Base-by-base conservation (phyloP, 2,797 vertebrate species). In the Zenarchopterus dispar region DNA sequence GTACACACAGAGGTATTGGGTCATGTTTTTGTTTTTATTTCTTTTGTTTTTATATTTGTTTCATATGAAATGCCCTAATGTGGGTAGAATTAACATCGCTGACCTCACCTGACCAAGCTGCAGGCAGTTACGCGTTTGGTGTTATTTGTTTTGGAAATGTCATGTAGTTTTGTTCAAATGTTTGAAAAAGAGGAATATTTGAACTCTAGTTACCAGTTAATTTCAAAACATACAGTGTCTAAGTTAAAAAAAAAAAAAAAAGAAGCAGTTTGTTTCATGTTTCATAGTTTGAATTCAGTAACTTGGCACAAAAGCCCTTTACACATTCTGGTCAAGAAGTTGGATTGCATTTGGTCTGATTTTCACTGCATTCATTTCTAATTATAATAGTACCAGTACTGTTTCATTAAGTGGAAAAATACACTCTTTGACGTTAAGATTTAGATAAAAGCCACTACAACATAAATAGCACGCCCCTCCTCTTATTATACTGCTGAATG, bases 41-140 rank as follows among this genome's bases (percentile, higher is more conserved):
- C 7, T 45, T 18, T 19, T 3, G 19, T 45, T 19, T 45, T 18
- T 45, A 17, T 17, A 17, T 43, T 16, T 43, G 4, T 28, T 28
- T 44, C 69, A 79, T 75, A 81, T 86, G 69, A 61, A 67, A 70
- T 62, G 52, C 58, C 56, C 60, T 81, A 36, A 49, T 66, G 42
- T 21, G 23, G 54, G 42, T 33, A 63, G 42, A 61, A 22, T 21
- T 21, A n/a, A 56, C 18, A 2, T 6, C 47, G 19, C 47, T 43
- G n/a, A 56, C 68, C 28, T 11, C 21, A 53, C 42, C 21, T 60
- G 13, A 55, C 42, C 39, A 24, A 56, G 46, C 18, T 46, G 51
- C 50, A 36, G 46, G 56, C 58, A 62, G 66, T 24, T 33, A 56
- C 67, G 13, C 50, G 24, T n/a, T 42, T 50, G 13, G 13, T 58